Percentiles rank a stretch among this genome's conserved stretches.
Evolutionary conservation across 2,888 invertebrate species (phyloP).

Genomic region (Meganola albula): DNA sequence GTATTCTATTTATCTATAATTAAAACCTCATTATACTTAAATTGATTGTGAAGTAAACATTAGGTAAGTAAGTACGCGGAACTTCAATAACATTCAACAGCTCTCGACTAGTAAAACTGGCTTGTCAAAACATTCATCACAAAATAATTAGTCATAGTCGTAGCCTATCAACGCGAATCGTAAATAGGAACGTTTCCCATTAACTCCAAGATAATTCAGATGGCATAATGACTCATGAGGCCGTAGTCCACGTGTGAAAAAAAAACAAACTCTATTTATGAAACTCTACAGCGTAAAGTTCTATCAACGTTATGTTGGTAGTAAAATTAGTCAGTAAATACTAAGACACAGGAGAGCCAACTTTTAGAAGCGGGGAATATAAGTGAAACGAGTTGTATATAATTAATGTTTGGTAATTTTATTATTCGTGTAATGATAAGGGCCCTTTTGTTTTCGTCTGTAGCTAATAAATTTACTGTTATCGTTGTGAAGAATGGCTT

Average conservation of each 20-base stretch:
- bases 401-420: no score
- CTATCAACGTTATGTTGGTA: background rate
- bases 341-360: no score
- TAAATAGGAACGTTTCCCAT: conserved; percentile 42
- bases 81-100: no score
- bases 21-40: conserved; percentile 24
- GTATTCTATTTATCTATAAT: conserved; percentile 23
- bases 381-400: no score
- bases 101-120: conserved; percentile 21
- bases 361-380: no score
- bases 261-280: conserved; percentile 26
- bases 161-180: conserved; percentile 46
- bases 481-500: no score
- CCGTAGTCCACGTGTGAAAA: conserved; percentile 37
- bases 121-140: conserved; percentile 34
- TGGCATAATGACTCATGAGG: conserved; percentile 53
- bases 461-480: no score
- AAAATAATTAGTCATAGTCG: conserved; percentile 54
- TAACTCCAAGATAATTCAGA: conserved; percentile 55
- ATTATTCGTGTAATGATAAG: no score
- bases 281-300: background rate
- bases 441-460: no score
- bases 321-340: background rate
- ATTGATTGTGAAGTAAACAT: no score
- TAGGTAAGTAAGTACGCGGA: no score